These are phyloP conservation scores for Hypomesus transpacificus DNA, from an alignment of 2,113 vertebrate species.

Conservation along the genomic window DNA sequence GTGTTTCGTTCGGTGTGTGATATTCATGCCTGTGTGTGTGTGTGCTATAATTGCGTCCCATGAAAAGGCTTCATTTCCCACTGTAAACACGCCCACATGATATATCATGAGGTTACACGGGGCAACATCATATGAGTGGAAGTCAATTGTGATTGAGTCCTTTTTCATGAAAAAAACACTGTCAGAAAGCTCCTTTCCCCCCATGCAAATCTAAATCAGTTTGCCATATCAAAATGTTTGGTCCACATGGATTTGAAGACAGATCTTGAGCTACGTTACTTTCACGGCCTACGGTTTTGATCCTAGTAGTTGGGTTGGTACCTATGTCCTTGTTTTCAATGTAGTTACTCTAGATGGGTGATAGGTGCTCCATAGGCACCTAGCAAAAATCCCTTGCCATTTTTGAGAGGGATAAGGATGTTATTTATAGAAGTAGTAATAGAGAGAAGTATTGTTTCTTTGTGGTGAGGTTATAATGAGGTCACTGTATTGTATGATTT, in stretches of 20 bases:
- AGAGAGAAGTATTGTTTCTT: slow-evolving; percentile 18
- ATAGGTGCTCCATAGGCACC: not conserved
- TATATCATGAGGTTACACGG: not conserved
- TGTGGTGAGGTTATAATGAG: slow-evolving; percentile 40
- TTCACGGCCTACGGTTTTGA: too few relatives aligned
- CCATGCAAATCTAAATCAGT: slow-evolving; percentile 11
- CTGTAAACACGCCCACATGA: slow-evolving; percentile 51
- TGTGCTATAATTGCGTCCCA: slow-evolving; percentile 34
- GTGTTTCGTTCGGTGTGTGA: too few relatives aligned
- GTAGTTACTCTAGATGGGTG: too few relatives aligned
- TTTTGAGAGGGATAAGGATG: slow-evolving; percentile 17
- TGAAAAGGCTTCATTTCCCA: slow-evolving; percentile 42
- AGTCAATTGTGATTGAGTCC: slow-evolving; percentile 4
- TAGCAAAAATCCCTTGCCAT: not conserved
- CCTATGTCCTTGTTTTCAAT: too few relatives aligned
- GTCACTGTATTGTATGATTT: slow-evolving; percentile 7
- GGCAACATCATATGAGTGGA: not conserved
- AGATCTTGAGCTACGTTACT: too few relatives aligned
- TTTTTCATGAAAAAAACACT: too few relatives aligned
- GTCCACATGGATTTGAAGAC: too few relatives aligned
- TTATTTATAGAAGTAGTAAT: slow-evolving; percentile 18
- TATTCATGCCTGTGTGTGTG: slow-evolving; percentile 19
- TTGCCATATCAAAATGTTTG: slow-evolving; percentile 47
- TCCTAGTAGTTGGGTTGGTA: too few relatives aligned
- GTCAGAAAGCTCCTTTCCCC: too few relatives aligned